Conservation (phyloP, 1,140 invertebrate genomes). For the Ericerus pela region DNA sequence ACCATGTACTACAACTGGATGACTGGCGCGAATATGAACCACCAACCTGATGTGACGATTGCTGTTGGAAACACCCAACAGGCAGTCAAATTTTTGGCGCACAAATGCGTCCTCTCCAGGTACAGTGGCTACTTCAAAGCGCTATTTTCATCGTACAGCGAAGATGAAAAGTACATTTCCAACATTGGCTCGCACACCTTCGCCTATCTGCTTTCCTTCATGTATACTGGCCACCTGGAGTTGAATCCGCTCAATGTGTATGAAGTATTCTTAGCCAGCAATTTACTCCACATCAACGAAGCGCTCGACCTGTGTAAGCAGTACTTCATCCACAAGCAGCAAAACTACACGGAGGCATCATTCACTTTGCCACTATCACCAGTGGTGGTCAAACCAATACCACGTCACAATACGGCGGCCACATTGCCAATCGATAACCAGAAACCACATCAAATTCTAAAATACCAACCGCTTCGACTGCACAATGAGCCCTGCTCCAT, state of each 20-base stretch:
- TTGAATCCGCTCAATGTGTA: conserved; percentile 55
- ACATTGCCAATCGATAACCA: conserved; percentile 16
- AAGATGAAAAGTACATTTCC: conserved; percentile 34
- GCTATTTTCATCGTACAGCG: conserved; percentile 32
- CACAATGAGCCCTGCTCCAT: background rate
- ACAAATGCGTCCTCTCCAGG: conserved; percentile 37
- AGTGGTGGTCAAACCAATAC: conserved; percentile 34
- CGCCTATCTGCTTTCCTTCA: conserved; percentile 52
- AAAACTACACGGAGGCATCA: conserved; percentile 4
- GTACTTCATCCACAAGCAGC: conserved; percentile 31
- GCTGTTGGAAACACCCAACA: background rate
- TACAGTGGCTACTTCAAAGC: conserved; percentile 55
- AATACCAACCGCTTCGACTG: background rate
- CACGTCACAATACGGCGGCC: conserved; percentile 24
- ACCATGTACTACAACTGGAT: background rate
- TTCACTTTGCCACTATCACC: conserved; percentile 13
- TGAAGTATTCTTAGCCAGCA: conserved; percentile 52
- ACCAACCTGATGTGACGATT: background rate
- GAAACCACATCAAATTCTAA: conserved; percentile 16
- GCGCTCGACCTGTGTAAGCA: conserved; percentile 49
- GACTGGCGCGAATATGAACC: background rate
- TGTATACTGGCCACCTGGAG: conserved; percentile 59
- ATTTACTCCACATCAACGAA: conserved; percentile 57
- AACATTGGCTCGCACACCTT: conserved; percentile 51
- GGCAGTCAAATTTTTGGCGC: conserved; percentile 1